Conservation (phyloP, 2,888 invertebrate genomes). For the Drosophila glabriapex region DNA sequence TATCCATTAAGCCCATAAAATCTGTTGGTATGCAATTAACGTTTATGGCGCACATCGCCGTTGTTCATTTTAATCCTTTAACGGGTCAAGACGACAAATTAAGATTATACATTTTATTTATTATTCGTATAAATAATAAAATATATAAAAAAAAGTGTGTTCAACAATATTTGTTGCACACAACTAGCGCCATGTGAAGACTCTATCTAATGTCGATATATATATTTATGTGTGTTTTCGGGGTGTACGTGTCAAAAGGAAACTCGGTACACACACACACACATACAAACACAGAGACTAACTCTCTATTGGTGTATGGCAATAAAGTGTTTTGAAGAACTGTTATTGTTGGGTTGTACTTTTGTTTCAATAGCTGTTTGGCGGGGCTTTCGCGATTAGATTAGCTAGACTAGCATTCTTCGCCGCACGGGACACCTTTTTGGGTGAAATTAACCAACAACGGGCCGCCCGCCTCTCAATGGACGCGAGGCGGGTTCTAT, state of each 20-base stretch:
- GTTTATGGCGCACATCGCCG: conserved; percentile 67
- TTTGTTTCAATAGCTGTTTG: conserved; percentile 68
- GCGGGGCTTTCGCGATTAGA: conserved; percentile 74
- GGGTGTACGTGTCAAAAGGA: conserved; percentile 44
- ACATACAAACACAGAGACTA: conserved; percentile 17
- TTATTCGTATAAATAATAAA: conserved; percentile 66
- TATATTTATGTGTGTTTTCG: neutral
- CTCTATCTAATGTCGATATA: neutral
- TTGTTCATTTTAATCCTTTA: conserved; percentile 72
- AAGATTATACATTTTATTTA: conserved; percentile 72
- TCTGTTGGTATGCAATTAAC: conserved; percentile 80
- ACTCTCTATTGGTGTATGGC: conserved; percentile 67
- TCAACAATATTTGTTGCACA: conserved; percentile 9
- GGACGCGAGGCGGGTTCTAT: conserved; percentile 9
- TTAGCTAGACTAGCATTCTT: conserved; percentile 44
- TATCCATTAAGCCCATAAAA: conserved; percentile 83
- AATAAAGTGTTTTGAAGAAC: conserved; percentile 72
- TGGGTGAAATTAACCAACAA: conserved; percentile 46
- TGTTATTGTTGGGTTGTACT: conserved; percentile 50
- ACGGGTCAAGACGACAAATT: conserved; percentile 76
- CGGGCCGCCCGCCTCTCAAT: conserved; percentile 43
- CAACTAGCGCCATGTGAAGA: conserved; percentile 20
- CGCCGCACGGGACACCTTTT: conserved; percentile 48
- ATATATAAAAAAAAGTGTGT: conserved; percentile 42
- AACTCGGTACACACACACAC: conserved; percentile 8